Evolutionary conservation across 2,888 invertebrate genomes (phyloP), one percentile per base, ranked within the genome.

Genomic region (Anthophora plumipes): DNA sequence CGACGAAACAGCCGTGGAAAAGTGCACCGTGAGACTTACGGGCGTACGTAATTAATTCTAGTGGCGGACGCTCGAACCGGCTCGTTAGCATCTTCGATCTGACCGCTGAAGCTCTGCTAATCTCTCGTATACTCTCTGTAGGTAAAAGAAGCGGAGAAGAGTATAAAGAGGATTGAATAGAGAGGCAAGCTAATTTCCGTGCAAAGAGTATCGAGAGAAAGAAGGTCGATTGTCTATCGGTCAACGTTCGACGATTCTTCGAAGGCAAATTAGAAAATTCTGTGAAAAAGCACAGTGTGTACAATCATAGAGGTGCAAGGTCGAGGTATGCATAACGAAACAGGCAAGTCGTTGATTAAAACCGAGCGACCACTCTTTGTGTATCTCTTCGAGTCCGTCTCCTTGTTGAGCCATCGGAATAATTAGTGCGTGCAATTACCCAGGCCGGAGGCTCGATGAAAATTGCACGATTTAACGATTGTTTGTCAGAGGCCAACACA

Each of bases 51-150:
- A 82, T 82, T 82, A 82, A 82, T 82, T 82, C 82, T 50, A 55
- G 52, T 57, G 71, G 48, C 20, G 39, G 57, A 52, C 22, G 39
- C 63, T 72, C 68, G 61, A 82, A 69, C 22, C 17, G 64, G 48
- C 78, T 71, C 64, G 67, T 86, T 86, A 78, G 76, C 80, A 77
- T 84, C 64, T 78, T 74, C 82, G 80, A 85, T 83, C 85, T 61
- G 60, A 17, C 68, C 74, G 48, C 69, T 63, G 59, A 64, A 74
- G 54, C 63, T 37, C 20, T 12, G 46, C 60, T 80, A 80, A 84
- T 80, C 66, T 61, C 46, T 41, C 25, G 8, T 31, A 31, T 31
- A 31, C 14, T 31, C 43, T 22, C 41, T 25, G 25, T 12, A 4
- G n/a, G 31, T 3, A 31, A 12, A 8, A n/a, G 39, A 77, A 76